Evolutionary conservation across 2,888 invertebrate species (phyloP), one percentile per base, ranked within the genome.

Genomic region (Athetis lepigone): DNA sequence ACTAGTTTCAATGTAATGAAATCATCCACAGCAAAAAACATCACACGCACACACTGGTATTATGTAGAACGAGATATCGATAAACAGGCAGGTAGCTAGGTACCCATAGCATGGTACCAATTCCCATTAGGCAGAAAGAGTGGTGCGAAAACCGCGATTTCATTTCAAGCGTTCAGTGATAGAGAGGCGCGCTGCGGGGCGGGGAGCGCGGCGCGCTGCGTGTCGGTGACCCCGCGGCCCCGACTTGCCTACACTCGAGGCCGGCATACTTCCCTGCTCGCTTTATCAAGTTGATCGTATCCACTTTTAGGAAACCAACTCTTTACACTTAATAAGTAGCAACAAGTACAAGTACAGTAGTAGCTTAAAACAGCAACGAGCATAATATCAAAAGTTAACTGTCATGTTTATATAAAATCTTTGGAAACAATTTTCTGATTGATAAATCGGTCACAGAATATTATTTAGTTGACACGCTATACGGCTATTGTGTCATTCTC

Each of bases 191-290:
- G 79, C 80, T 55, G 65, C 39, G 45, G 59, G 58, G 52, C 29
- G 71, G 81, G 79, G 84, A 70, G 81, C 80, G 81, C 82, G 84
- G 81, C 75, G 81, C 73, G 77, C 82, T 80, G 80, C 82, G 89
- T 91, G 93, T 94, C 93, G 92, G 86, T 93, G 93, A 94, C 93
- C 93, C 88, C 92, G 86, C 90, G 89, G 91, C 90, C 88, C 89
- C 89, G 89, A 86, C 85, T 85, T 85, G 85, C 89, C 80, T 86
- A 85, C 82, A 82, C 83, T 84, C 80, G 84, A 85, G 84, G 77
- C 85, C 85, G 85, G 63, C 85, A 85, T 83, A 88, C 88, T 89
- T 87, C 83, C 84, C 83, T 83, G 83, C 81, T 82, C 84, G 84
- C 80, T 81, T 81, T 77, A 77, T 75, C 77, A 75, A 75, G 61